Evolutionary conservation across 1,140 invertebrate genomes (phyloP).

Genomic region (Theocolax elegans): DNA sequence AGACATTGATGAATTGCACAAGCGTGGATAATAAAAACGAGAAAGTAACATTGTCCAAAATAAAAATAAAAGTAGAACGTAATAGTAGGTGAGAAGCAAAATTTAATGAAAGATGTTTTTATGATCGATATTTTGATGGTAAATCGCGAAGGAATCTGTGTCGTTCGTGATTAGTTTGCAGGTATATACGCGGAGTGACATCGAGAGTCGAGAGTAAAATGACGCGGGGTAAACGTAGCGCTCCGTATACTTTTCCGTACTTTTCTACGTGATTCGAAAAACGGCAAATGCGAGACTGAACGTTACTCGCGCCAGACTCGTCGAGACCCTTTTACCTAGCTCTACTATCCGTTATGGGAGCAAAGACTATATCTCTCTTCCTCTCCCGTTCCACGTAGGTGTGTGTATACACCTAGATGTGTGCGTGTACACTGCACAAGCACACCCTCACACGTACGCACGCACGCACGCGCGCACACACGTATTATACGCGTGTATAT

Average conservation of each 20-base stretch:
- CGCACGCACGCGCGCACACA: constrained; percentile 34
- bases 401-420: constrained; percentile 42
- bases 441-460: no score
- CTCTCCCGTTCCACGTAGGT: constrained; percentile 36
- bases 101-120: no score
- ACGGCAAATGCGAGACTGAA: neutral
- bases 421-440: no score
- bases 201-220: neutral
- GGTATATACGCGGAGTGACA: neutral
- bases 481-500: constrained; percentile 23
- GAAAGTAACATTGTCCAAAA: no score
- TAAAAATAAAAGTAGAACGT: no score
- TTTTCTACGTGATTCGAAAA: constrained; percentile 31
- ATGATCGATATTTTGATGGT: no score
- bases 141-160: no score
- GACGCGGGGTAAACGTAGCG: no score
- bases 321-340: constrained; percentile 41
- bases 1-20: no score
- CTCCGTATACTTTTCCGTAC: constrained; percentile 15
- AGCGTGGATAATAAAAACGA: no score
- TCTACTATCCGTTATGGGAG: constrained; percentile 28
- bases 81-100: no score
- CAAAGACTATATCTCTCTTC: neutral
- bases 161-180: constrained; percentile 4
- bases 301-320: constrained; percentile 31